phyloP scores from a whole-genome alignment of 2,888 invertebrate species.

The Carabus problematicus region DNA sequence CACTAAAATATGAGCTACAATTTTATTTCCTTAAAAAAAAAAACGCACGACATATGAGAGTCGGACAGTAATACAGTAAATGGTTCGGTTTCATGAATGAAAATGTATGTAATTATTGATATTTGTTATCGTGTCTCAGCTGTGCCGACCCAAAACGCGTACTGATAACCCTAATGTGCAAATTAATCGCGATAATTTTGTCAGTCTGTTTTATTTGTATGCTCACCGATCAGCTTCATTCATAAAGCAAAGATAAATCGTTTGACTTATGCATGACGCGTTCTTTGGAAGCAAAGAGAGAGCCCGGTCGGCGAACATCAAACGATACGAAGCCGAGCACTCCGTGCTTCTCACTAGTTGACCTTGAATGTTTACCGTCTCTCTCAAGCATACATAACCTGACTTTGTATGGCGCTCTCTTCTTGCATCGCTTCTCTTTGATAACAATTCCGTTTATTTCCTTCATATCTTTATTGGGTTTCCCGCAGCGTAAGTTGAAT shows the following conservation, averaged over 20 bases:
- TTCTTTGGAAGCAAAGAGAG: background rate
- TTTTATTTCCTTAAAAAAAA: slow-evolving; percentile 1
- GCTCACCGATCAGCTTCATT: slow-evolving; percentile 22
- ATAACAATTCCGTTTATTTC: slow-evolving; percentile 37
- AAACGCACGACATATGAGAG: background rate
- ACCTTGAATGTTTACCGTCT: slow-evolving; percentile 18
- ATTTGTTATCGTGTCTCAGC: slow-evolving; percentile 17
- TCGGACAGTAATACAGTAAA: background rate
- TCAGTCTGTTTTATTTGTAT: slow-evolving; percentile 27
- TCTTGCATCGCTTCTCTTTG: slow-evolving; percentile 28
- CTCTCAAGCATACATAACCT: no score
- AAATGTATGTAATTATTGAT: slow-evolving; percentile 29
- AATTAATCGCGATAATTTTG: slow-evolving; percentile 32
- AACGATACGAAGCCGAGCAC: background rate
- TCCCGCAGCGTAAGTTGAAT: slow-evolving; percentile 33
- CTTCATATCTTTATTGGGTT: slow-evolving; percentile 33
- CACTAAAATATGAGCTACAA: background rate
- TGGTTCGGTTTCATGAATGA: slow-evolving; percentile 32
- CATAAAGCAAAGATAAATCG: slow-evolving; percentile 15
- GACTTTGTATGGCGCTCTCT: no score
- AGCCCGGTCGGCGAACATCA: slow-evolving; percentile 6
- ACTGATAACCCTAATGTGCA: slow-evolving; percentile 31
- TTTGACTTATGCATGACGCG: no score
- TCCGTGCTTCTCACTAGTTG: slow-evolving; percentile 33
- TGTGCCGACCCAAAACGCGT: background rate